Base-by-base conservation (phyloP, 2,113 vertebrate species). In the Chauna torquata region DNA sequence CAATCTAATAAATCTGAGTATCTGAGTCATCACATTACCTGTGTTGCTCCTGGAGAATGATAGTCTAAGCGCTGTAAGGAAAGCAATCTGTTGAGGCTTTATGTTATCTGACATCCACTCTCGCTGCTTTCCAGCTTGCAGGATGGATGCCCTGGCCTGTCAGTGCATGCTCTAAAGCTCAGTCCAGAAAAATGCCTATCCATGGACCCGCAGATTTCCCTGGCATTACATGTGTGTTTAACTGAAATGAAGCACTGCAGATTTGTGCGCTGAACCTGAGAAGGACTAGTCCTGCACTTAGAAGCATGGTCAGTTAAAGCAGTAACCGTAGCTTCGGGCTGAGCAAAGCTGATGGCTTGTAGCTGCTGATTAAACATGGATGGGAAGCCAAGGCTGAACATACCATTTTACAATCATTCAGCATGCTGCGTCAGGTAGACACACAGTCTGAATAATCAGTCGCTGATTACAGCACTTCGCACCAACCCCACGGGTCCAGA, bases 401-500 rank as follows among this genome's bases (percentile, higher is more conserved):
- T 1, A 2, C 68, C 40, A 28, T 86, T 64, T 38, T 40, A 75
- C 80, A 79, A 30, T 85, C 59, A 27, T 36, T 38, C 27, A 6
- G 38, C 15, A 61, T 3, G 1, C 61, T 16, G 38, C 44, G 7
- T 54, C 54, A 23, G 16, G 34, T 24, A 8, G n/a, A 6, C 3
- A 3, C 34, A 8, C 16, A 11, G 62, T 11, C 55, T 1, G 1
- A 75, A 14, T 10, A 30, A 40, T 23, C 50, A 59, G 61, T 30
- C 4, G 25, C 69, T 66, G 82, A 45, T 34, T 17, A 18, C 38
- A 36, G 38, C 1, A 2, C 70, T 78, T 55, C 11, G 32, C 47
- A 6, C 30, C 7, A 1, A 5, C 2, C 1, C 76, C 14, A 15
- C 0, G 12, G 8, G 13, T 30, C 59, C 78, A 7, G 32, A 3